Base-by-base conservation (phyloP, 2,797 vertebrate genomes). In the Buceros bicornis region DNA sequence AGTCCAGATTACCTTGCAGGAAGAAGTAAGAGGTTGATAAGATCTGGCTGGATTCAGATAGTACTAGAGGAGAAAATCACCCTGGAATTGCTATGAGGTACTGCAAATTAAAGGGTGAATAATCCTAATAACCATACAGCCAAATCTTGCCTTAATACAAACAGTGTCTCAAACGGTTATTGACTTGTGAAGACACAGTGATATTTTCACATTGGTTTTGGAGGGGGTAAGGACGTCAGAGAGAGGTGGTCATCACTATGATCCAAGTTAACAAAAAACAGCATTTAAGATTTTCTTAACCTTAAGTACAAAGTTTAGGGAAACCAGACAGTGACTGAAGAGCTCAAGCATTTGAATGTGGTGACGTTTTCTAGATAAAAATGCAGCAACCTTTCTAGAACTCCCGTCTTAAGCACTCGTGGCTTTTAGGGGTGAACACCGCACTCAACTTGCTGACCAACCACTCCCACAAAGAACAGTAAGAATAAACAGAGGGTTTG, bases 241-340 rank as follows among this genome's bases (percentile, higher is more conserved):
- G 85, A 40, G 58, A 80, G 42, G 74, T 85, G 76, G 40, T 88
- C 82, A 88, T 94, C 33, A 7, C 45, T 90, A 29, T 21, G 37
- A 53, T 91, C 79, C 87, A 96, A 95, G 42, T 87, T 64, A 95
- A 95, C 48, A 82, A 78, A 92, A 92, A 85, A 9, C 29, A 82
- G 16, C 37, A 67, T 90, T 61, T 29, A 48, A 70, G n/a, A 45
- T 97, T 96, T 94, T 89, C 72, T 91, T 95, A 95, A 94, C 87
- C 89, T 95, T 61, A 67, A 91, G 57, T 71, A 42, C 53, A 78
- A 28, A 64, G 22, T 87, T 85, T 80, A 85, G 21, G 31, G 65
- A 85, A 95, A 81, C 45, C 71, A 66, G 84, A 85, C 42, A 64
- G 64, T 93, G 79, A 87, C 31, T 90, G 77, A 95, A 87, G 73